Base-by-base conservation (phyloP, 2,888 invertebrate species). In the Junonia oenone region DNA sequence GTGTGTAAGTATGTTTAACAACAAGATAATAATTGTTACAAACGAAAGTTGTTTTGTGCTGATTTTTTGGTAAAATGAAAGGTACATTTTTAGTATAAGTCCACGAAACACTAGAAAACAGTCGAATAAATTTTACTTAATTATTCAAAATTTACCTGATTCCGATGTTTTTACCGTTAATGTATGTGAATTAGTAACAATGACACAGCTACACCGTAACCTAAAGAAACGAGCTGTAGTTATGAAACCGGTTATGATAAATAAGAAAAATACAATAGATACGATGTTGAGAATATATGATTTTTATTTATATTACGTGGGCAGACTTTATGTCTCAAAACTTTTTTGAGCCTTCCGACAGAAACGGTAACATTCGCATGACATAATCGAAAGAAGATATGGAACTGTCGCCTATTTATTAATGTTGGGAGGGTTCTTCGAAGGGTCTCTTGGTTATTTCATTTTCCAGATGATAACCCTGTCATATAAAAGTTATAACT, bases 151-250 rank as follows among this genome's bases (percentile, higher is more conserved):
- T 51, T 45, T 26, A 38, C 38, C 29, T 19, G 15, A 47, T 53
- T 29, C 46, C 38, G n/a, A 3, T 31, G 45, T 52, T 5, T 52
- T 5, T 46, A 53, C 55, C 49, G 55, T 56, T 61, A 53, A 45
- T 37, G 43, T 47, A 55, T 56, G 50, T 51, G 53, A 60, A 61
- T 52, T 45, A 52, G 55, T 50, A 55, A 58, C 61, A 61, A 55
- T 61, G 55, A 55, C 55, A 53, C 53, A 49, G 50, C 52, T 15
- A 51, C 45, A 37, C 26, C 26, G 52, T 59, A 56, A 59, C 56
- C 56, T 46, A 51, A 49, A 59, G 56, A 53, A 49, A 49, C 35
- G 26, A 15, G 14, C 31, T 43, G 13, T 22, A 17, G 15, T 35
- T 45, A 52, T 45, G 27, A 45, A 52, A 45, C 51, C 45, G 35